Conservation (phyloP, 2,888 invertebrate genomes). For the Aphidius colemani region DNA sequence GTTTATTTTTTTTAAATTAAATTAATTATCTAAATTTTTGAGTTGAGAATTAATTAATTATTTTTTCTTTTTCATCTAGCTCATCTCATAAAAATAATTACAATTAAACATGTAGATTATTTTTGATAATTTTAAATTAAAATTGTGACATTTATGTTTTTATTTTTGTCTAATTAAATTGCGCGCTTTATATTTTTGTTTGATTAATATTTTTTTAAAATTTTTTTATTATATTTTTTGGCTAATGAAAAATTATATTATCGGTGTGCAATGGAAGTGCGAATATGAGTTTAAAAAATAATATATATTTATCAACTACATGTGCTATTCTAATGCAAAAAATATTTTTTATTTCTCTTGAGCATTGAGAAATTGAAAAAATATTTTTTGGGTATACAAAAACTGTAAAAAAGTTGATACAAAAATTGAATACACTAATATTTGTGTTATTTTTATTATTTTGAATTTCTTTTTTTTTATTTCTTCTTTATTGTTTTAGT, state of each 20-base stretch:
- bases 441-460: too few species aligned
- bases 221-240: conserved; percentile 24
- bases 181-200: not conserved
- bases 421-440: conserved; percentile 45
- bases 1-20: conserved; percentile 14
- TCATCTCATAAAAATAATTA: not conserved
- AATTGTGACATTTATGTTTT: not conserved
- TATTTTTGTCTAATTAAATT: not conserved
- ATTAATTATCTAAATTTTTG: not conserved
- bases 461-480: too few species aligned
- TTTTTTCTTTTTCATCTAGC: conserved; percentile 6
- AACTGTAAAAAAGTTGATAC: conserved; percentile 49
- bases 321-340: conserved; percentile 42
- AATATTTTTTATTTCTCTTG: conserved; percentile 46
- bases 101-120: conserved; percentile 9
- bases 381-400: conserved; percentile 45
- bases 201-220: conserved; percentile 20
- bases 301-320: conserved; percentile 34
- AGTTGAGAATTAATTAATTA: not conserved
- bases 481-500: not conserved
- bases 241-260: conserved; percentile 24
- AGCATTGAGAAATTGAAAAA: conserved; percentile 48
- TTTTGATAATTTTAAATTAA: not conserved
- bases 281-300: conserved; percentile 38
- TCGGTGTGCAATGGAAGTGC: conserved; percentile 32